These are phyloP conservation scores for Oreochromis mossambicus DNA, from an alignment of 2,797 vertebrate species.

Conservation along the genomic window DNA sequence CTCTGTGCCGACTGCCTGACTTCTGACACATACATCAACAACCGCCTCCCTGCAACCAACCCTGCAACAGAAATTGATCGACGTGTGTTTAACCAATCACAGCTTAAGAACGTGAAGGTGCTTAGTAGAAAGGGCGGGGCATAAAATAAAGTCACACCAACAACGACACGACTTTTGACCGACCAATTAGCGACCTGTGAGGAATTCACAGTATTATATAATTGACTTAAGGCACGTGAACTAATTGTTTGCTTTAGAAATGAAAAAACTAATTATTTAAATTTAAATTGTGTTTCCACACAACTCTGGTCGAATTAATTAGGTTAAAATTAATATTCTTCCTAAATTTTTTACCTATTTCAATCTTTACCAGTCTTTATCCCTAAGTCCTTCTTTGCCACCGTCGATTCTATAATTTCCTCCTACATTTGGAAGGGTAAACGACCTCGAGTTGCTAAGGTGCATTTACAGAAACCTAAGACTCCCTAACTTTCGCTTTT, in stretches of 20 bases:
- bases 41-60: conserved; percentile 49
- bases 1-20: conserved; percentile 24
- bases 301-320: not conserved
- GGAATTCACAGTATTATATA: not conserved
- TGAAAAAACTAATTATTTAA: not conserved
- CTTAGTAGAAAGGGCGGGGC: not conserved
- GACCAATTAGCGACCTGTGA: not conserved
- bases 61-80: conserved; percentile 14
- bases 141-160: not conserved
- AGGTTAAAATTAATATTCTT: not conserved
- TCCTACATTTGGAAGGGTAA: not conserved
- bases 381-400: not conserved
- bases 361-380: not conserved
- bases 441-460: not conserved
- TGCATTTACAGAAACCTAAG: not conserved
- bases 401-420: not conserved
- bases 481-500: not conserved
- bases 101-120: rapidly evolving
- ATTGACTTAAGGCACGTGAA: not conserved
- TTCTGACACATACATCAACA: conserved; percentile 68
- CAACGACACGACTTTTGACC: not conserved
- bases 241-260: not conserved
- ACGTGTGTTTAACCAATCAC: conserved; percentile 51
- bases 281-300: not conserved
- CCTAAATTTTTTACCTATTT: not conserved